A percentile compares a stretch with the other conserved stretches of the same genome.
Evolutionary conservation across 2,113 vertebrate genomes (phyloP).

Genomic region (Seriola quinqueradiata): DNA sequence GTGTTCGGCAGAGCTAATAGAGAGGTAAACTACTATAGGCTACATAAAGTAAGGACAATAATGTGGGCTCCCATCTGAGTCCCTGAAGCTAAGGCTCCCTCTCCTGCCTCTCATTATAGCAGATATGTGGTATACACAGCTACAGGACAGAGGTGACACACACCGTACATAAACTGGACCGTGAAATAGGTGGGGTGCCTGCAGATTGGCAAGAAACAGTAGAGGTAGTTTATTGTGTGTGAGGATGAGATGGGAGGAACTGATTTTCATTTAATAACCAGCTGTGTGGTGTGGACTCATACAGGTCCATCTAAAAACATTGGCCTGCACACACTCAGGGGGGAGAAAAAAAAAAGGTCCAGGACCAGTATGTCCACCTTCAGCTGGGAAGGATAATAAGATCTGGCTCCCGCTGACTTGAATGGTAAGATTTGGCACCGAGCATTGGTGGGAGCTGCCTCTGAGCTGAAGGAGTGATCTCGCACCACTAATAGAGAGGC

Average conservation of each 20-base stretch:
- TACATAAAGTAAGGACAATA: conserved; percentile 56
- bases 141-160: conserved; percentile 56
- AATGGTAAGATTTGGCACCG: conserved; percentile 53
- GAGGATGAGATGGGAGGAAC: conserved; percentile 56
- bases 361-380: conserved; percentile 26
- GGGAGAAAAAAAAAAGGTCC: conserved; percentile 3
- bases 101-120: conserved; percentile 62
- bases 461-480: conserved; percentile 41
- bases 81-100: conserved; percentile 69
- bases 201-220: conserved; percentile 42
- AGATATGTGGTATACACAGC: conserved; percentile 54
- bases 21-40: conserved; percentile 44
- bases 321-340: conserved; percentile 20
- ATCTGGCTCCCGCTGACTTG: conserved; percentile 67
- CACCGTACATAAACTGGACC: conserved; percentile 64
- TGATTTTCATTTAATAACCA: conserved; percentile 75
- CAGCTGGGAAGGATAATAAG: conserved; percentile 62
- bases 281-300: conserved; percentile 66
- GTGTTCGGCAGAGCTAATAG: conserved; percentile 45
- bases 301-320: conserved; percentile 60
- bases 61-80: conserved; percentile 51
- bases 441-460: conserved; percentile 35
- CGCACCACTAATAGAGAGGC: conserved; percentile 5
- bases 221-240: conserved; percentile 63
- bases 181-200: conserved; percentile 62